phyloP scores from a whole-genome alignment of 2,113 vertebrate species.

The Xiphophorus maculatus region DNA sequence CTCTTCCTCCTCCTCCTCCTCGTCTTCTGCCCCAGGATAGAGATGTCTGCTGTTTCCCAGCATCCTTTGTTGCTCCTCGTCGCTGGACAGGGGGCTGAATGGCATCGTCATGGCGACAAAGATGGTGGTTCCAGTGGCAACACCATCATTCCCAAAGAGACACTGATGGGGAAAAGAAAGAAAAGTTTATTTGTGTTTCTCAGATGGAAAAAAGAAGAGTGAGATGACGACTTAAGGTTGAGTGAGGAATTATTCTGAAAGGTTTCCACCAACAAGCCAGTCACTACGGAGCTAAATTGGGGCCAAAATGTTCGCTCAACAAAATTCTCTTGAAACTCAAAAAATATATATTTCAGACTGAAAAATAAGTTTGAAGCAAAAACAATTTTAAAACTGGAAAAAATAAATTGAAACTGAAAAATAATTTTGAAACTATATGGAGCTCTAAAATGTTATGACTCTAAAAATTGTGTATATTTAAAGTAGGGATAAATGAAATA shows the following conservation, averaged over 20 bases:
- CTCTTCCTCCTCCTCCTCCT: slow-evolving; percentile 88
- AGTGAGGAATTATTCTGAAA: not conserved
- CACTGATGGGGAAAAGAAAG: slow-evolving; percentile 52
- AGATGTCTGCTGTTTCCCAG: slow-evolving; percentile 83
- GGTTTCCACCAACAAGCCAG: not conserved
- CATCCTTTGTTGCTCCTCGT: slow-evolving; percentile 91
- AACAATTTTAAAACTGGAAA: too few species aligned
- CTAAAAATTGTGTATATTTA: too few species aligned
- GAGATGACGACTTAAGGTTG: not conserved
- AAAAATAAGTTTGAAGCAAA: too few species aligned
- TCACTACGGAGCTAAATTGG: too few species aligned
- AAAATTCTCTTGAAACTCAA: too few species aligned
- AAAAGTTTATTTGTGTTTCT: slow-evolving; percentile 9
- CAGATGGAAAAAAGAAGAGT: not conserved
- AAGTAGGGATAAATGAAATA: too few species aligned
- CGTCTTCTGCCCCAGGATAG: slow-evolving; percentile 83
- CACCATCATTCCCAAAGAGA: slow-evolving; percentile 78
- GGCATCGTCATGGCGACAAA: slow-evolving; percentile 90
- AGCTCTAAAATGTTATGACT: too few species aligned
- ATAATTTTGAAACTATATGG: too few species aligned
- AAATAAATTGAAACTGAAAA: too few species aligned
- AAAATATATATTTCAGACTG: too few species aligned
- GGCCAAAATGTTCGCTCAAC: too few species aligned
- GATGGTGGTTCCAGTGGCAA: slow-evolving; percentile 79
- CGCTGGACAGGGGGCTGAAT: slow-evolving; percentile 90